Percentiles rank a stretch among this genome's conserved stretches.
These are phyloP conservation scores for Loxodonta africana DNA, from an alignment of 2,113 vertebrate species.

Conservation along the genomic window DNA sequence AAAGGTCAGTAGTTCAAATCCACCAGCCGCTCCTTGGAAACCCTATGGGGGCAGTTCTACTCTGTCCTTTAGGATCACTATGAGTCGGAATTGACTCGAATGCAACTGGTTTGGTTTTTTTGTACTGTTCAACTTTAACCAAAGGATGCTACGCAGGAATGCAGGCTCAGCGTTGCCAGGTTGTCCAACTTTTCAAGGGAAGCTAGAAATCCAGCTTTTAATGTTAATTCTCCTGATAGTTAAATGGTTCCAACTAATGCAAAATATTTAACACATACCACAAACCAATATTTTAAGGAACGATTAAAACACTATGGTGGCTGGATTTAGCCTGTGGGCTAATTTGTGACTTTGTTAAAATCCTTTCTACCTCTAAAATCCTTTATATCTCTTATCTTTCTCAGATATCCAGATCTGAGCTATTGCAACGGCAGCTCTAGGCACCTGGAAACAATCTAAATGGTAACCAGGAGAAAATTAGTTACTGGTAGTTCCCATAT, in stretches of 20 bases:
- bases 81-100: too few species aligned
- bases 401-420: not conserved
- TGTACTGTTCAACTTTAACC: not conserved
- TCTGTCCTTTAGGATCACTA: too few species aligned
- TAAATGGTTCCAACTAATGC: not conserved
- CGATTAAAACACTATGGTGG: not conserved
- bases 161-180: not conserved
- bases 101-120: too few species aligned
- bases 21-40: too few species aligned
- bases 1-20: too few species aligned
- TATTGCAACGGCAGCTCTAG: not conserved
- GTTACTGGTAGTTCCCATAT: not conserved
- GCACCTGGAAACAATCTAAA: slow-evolving; percentile 11
- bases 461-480: not conserved
- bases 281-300: not conserved
- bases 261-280: not conserved
- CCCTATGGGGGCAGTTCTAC: too few species aligned
- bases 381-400: not conserved
- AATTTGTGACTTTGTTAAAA: not conserved
- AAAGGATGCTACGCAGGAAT: not conserved
- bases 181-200: not conserved
- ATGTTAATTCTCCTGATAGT: not conserved
- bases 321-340: not conserved
- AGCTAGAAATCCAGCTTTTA: not conserved
- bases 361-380: not conserved